Percentiles rank a stretch among this genome's conserved stretches.
Evolutionary conservation across 2,113 vertebrate genomes (phyloP).

Genomic region (Oreotrochilus melanogaster): DNA sequence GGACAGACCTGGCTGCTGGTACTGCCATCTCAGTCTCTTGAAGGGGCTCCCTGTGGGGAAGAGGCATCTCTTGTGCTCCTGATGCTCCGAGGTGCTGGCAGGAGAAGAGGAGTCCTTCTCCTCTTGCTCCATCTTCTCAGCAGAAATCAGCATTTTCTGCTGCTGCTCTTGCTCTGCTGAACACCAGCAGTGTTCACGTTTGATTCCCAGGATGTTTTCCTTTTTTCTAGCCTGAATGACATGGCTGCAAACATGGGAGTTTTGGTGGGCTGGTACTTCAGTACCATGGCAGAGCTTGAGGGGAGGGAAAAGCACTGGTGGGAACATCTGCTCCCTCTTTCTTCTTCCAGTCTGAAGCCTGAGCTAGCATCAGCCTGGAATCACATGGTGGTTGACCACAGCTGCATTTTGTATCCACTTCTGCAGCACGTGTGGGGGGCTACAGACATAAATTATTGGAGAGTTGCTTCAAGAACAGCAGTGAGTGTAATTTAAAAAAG

Average conservation of each 20-base stretch:
- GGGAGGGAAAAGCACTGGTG: not conserved
- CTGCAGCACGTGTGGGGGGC: not conserved
- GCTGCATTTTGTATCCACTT: slow-evolving; percentile 42
- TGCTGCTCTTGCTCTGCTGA: not conserved
- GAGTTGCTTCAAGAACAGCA: slow-evolving; percentile 58
- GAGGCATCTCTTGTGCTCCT: not conserved
- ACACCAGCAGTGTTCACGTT: not conserved
- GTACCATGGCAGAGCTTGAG: not conserved
- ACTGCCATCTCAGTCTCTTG: not conserved
- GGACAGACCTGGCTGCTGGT: not conserved
- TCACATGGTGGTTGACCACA: slow-evolving; percentile 6
- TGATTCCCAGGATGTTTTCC: not conserved
- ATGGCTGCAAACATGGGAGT: not conserved
- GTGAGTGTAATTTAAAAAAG: slow-evolving; percentile 69
- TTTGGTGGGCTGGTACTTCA: not conserved
- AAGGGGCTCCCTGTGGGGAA: not conserved
- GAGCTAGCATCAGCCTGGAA: not conserved
- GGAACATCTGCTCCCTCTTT: not conserved
- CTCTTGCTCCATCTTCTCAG: not conserved
- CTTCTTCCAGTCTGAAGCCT: not conserved
- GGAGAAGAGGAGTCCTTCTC: not conserved
- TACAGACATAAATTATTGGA: slow-evolving; percentile 62
- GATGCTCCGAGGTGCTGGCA: not conserved
- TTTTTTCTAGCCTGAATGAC: not conserved
- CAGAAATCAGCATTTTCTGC: not conserved